These are phyloP conservation scores for Drusus annulatus DNA, from an alignment of 1,140 invertebrate genomes.

Conservation along the genomic window DNA sequence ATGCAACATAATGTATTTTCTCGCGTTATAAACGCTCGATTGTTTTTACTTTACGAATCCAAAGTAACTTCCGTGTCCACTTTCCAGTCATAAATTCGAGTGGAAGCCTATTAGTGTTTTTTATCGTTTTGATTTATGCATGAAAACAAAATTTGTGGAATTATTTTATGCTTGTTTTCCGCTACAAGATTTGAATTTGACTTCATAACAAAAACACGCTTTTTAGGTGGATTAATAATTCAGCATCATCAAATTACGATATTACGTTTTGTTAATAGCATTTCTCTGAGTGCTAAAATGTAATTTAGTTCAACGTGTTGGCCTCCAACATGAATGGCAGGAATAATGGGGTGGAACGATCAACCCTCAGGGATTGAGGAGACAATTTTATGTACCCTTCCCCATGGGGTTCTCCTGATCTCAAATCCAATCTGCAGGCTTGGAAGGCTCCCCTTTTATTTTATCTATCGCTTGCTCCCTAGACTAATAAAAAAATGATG, in stretches of 20 bases:
- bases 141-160: too few relatives aligned
- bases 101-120: too few relatives aligned
- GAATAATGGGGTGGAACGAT: constrained; percentile 30
- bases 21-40: too few relatives aligned
- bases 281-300: constrained; percentile 28
- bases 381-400: constrained; percentile 43
- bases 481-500: constrained; percentile 39
- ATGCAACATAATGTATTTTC: too few relatives aligned
- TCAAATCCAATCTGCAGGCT: constrained; percentile 38
- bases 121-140: too few relatives aligned
- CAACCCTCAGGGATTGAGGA: constrained; percentile 15
- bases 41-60: too few relatives aligned
- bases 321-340: not conserved
- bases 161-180: too few relatives aligned
- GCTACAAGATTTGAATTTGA: too few relatives aligned
- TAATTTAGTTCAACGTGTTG: constrained; percentile 29
- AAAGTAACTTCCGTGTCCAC: too few relatives aligned
- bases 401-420: constrained; percentile 12
- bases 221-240: not conserved
- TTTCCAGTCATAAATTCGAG: too few relatives aligned
- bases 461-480: constrained; percentile 36
- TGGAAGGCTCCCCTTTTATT: constrained; percentile 36
- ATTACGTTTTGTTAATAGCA: not conserved
- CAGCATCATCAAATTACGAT: not conserved
- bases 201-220: too few relatives aligned